phyloP scores from a whole-genome alignment of 2,888 invertebrate species.

The Laspeyria flexula region DNA sequence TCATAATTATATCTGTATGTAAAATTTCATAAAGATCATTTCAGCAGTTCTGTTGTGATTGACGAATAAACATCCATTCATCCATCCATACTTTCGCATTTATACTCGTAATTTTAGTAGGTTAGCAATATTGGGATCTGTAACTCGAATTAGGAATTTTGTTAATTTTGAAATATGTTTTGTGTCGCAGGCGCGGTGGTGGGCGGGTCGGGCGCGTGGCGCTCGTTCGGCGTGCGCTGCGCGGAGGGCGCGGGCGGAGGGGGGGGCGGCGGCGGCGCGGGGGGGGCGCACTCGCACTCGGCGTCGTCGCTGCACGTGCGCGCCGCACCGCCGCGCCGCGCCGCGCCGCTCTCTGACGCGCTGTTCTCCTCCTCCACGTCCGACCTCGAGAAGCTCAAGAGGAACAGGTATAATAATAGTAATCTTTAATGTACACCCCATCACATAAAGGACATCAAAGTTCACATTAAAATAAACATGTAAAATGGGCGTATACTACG shows the following conservation, averaged over 20 bases:
- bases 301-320: constrained; percentile 55
- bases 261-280: constrained; percentile 34
- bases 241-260: constrained; percentile 21
- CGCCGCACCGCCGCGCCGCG: constrained; percentile 36
- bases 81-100: too few species aligned
- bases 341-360: constrained; percentile 55
- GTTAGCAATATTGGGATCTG: too few species aligned
- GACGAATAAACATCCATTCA: too few species aligned
- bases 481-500: too few species aligned
- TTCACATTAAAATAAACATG: too few species aligned
- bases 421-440: too few species aligned
- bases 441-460: too few species aligned
- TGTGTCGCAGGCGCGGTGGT: constrained; percentile 16
- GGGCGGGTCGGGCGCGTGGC: constrained; percentile 41
- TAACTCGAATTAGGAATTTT: too few species aligned
- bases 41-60: too few species aligned
- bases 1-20: too few species aligned
- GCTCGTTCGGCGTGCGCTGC: constrained; percentile 33
- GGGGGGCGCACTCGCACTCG: constrained; percentile 45
- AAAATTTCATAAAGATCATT: too few species aligned
- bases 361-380: constrained; percentile 69
- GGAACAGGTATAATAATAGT: constrained; percentile 52
- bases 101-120: too few species aligned
- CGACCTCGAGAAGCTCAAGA: constrained; percentile 68
- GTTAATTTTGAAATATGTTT: neutral